phyloP scores from a whole-genome alignment of 2,888 invertebrate genomes.

The Pristionchus fissidentatus region DNA sequence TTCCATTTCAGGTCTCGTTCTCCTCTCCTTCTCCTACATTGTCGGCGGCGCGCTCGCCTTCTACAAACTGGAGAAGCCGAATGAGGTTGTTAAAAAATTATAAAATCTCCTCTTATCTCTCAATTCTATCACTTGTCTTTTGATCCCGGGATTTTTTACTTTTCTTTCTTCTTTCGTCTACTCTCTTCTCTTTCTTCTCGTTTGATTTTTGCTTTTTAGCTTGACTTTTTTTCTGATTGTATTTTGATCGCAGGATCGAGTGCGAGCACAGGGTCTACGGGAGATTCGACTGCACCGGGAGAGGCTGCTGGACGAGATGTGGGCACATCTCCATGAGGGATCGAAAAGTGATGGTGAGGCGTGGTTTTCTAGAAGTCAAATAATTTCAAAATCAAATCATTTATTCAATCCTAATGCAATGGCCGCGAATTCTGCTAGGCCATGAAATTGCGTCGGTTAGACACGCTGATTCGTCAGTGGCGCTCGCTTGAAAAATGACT shows the following conservation, averaged over 20 bases:
- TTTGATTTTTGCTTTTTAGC: too few species aligned
- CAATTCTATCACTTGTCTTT: too few species aligned
- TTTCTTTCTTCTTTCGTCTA: too few species aligned
- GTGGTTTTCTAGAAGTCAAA: background rate
- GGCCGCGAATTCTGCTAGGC: too few species aligned
- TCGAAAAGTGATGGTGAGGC: conserved; percentile 23
- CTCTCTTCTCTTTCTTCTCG: too few species aligned
- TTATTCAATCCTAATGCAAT: too few species aligned
- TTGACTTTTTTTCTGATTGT: too few species aligned
- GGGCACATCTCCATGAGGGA: conserved; percentile 53
- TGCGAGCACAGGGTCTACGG: conserved; percentile 60
- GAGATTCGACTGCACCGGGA: conserved; percentile 63
- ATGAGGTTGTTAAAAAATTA: conserved; percentile 66
- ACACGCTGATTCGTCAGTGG: too few species aligned
- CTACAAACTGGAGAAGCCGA: conserved; percentile 73
- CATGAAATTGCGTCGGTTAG: too few species aligned
- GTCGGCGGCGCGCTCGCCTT: conserved; percentile 73
- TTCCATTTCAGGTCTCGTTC: conserved; percentile 65
- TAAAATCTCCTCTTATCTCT: too few species aligned
- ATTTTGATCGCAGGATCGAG: conserved; percentile 43
- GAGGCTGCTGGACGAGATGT: conserved; percentile 68
- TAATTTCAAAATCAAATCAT: too few species aligned
- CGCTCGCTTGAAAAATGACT: background rate
- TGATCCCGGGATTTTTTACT: too few species aligned
- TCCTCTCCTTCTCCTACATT: conserved; percentile 73